These are phyloP conservation scores for Cotesia chilonis DNA, from an alignment of 1,140 invertebrate species.

Conservation along the genomic window DNA sequence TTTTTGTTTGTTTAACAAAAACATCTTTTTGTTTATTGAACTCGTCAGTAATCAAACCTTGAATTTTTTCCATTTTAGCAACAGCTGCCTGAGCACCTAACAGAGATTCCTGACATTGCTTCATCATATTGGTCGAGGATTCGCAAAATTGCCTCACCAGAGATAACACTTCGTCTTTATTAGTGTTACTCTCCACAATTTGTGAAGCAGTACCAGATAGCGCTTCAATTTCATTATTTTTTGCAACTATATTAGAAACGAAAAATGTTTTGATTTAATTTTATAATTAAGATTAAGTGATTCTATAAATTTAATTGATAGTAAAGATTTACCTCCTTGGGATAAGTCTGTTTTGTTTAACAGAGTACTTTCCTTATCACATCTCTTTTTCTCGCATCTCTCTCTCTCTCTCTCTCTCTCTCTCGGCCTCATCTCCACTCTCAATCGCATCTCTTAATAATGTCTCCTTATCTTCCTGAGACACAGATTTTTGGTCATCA, in stretches of 20 bases:
- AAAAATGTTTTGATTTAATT: too few relatives aligned
- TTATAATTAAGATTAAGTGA: too few relatives aligned
- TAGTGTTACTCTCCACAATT: conserved; percentile 10
- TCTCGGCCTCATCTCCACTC: neutral
- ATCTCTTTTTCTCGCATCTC: conserved; percentile 14
- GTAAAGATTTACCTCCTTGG: too few relatives aligned
- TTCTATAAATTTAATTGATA: too few relatives aligned
- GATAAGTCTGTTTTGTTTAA: too few relatives aligned
- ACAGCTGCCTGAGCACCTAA: neutral
- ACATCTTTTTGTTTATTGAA: conserved; percentile 25
- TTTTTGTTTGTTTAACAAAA: conserved; percentile 17
- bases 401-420: too few relatives aligned
- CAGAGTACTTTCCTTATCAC: neutral
- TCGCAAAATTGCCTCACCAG: neutral
- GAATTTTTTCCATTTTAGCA: conserved; percentile 17
- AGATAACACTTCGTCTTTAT: conserved; percentile 14
- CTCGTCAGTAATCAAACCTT: conserved; percentile 7
- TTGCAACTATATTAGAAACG: neutral
- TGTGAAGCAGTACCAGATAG: conserved; percentile 2
- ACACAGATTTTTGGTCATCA: neutral
- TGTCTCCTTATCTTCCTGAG: conserved; percentile 2
- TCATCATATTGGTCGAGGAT: neutral
- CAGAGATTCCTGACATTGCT: neutral
- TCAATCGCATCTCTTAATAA: neutral
- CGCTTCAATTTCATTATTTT: neutral